These are phyloP conservation scores for Cyanoderma ruficeps DNA, from an alignment of 2,113 vertebrate species.

Conservation along the genomic window DNA sequence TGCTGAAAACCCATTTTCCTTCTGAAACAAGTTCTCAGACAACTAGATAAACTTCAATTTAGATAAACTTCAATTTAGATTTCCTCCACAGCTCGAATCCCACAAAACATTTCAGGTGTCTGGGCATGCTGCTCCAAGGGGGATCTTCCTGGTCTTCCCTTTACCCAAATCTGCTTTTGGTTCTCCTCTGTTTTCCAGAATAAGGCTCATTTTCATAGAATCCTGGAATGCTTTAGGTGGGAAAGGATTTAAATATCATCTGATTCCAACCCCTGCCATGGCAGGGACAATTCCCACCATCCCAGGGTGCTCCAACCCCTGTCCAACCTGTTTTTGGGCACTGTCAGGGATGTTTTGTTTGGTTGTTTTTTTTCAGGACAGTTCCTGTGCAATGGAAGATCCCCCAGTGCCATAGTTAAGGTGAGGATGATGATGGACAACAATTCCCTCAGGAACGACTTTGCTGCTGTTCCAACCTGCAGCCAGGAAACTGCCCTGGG, in stretches of 20 bases:
- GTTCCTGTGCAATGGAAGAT: background rate
- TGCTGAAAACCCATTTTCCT: background rate
- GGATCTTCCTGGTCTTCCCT: background rate
- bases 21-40: background rate
- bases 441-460: background rate
- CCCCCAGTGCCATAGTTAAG: no score
- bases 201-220: background rate
- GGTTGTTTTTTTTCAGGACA: background rate
- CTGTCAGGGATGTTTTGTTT: background rate
- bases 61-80: background rate
- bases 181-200: background rate
- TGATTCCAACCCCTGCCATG: background rate
- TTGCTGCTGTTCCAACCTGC: background rate
- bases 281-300: rapidly evolving
- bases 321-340: rapidly evolving
- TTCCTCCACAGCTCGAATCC: background rate
- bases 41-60: no score
- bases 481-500: background rate
- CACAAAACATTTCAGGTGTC: background rate
- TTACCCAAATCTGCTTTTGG: background rate
- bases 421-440: background rate
- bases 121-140: background rate
- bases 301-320: background rate
- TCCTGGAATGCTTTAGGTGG: background rate
- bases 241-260: background rate